Percentiles rank a stretch among this genome's conserved stretches.
phyloP scores from a whole-genome alignment of 2,113 vertebrate species.

The Corynorhinus townsendii region DNA sequence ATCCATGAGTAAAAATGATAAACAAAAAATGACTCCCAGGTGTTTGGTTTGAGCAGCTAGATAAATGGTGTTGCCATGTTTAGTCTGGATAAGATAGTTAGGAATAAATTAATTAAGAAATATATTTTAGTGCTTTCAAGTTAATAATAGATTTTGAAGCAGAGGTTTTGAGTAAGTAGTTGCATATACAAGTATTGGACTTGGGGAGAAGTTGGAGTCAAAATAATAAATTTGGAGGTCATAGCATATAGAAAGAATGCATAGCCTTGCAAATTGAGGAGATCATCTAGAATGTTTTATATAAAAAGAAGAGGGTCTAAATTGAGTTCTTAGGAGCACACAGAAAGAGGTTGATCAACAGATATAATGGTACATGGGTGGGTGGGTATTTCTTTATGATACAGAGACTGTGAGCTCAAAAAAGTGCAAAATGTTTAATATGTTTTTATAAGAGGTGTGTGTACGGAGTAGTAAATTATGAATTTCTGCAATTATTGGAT shows the following conservation, averaged over 20 bases:
- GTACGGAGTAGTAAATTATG: neutral
- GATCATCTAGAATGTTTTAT: neutral
- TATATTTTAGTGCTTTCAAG: neutral
- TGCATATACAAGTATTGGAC: neutral
- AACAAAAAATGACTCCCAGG: neutral
- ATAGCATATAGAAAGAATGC: no score
- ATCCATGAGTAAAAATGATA: neutral
- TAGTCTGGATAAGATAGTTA: neutral
- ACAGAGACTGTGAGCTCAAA: neutral
- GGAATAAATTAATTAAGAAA: neutral
- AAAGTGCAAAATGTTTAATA: neutral
- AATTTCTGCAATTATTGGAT: neutral
- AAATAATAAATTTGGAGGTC: neutral
- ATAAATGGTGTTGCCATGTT: neutral
- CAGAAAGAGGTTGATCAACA: neutral
- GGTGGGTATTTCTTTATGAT: neutral
- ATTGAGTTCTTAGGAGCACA: neutral
- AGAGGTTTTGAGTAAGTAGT: neutral
- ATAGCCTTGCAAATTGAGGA: neutral
- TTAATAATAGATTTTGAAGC: neutral
- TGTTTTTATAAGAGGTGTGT: neutral
- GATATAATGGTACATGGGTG: neutral
- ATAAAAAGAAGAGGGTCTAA: neutral
- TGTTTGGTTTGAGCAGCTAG: neutral
- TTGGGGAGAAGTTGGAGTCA: neutral